Evolutionary conservation across 2,888 invertebrate species (phyloP), one percentile per base, ranked within the genome.

Genomic region (Drosophila colorata): DNA sequence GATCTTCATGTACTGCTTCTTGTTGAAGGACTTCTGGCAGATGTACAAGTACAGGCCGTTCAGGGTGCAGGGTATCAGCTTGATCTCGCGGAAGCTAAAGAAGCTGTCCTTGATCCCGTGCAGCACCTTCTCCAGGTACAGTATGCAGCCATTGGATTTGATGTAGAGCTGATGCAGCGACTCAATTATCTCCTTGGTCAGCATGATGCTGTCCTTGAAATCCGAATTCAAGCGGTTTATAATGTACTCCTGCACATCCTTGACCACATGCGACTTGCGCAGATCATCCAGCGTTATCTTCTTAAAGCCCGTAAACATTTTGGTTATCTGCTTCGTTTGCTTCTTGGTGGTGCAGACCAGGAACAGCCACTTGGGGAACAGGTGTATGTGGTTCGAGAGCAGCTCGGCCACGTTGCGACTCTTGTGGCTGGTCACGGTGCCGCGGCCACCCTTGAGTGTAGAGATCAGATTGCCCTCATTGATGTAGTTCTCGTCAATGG

Each of bases 31-130:
- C 51, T 98, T 94, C 92, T 99, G 98, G 84, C 98, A 98, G 71
- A 99, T 94, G 97, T 98, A 99, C 75, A 99, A 93, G 90, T 98
- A 99, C 18, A 99, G 93, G 0, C 99, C 99, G 90, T 98, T 98
- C 23, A 99, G 93, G 0, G 98, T 99, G 7, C 98, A 98, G 0
- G 99, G 98, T 52, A 99, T 99, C 89, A 98, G 97, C 23, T 97
- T 94, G 20, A 99, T 97, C 90, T 98, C 97, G 0, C 98, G 94
- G 33, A 98, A 93, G 8, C 97, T 97, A 78, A 99, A 97, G 90
- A 98, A 98, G 58, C 96, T 97, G 87, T 98, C 98, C 0, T 97
- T 96, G 1, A 98, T 97, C 0, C 98, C 98, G 83, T 98, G 98
- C 46, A 98, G 91, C 0, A 98, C 95, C 93, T 97, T 96, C 90